These are phyloP conservation scores for Syngnathoides biaculeatus DNA, from an alignment of 2,113 vertebrate species.

Conservation along the genomic window DNA sequence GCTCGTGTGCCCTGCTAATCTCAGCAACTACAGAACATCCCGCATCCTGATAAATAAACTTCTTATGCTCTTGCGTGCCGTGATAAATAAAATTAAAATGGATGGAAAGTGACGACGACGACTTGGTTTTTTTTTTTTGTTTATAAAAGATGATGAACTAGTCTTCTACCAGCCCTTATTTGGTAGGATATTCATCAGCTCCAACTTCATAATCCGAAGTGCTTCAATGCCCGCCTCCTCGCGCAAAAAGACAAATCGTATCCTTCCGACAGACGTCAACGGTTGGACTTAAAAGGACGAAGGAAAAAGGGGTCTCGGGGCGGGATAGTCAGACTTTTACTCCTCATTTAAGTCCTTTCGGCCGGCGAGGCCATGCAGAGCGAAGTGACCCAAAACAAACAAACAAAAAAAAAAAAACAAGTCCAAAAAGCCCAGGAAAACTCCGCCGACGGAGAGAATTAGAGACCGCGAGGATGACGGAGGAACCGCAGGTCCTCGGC, in stretches of 20 bases:
- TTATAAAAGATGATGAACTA: conserved; percentile 42
- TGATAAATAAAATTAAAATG: not conserved
- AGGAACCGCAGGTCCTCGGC: conserved; percentile 39
- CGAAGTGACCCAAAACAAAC: conserved; percentile 35
- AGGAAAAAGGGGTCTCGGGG: not conserved
- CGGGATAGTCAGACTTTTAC: conserved; percentile 53
- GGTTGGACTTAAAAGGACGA: not conserved
- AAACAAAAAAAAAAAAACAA: conserved; percentile 24
- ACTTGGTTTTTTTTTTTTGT: not conserved
- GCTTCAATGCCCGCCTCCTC: conserved; percentile 41
- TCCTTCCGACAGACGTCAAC: conserved; percentile 1
- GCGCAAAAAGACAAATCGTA: conserved; percentile 23
- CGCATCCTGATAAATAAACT: not conserved
- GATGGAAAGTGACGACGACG: conserved; percentile 39
- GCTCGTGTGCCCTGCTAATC: conserved; percentile 18
- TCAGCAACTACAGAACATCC: not conserved
- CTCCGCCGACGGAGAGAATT: not conserved
- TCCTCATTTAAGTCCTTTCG: conserved; percentile 44
- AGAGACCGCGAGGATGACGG: conserved; percentile 41
- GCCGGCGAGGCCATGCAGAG: not conserved
- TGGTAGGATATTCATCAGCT: conserved; percentile 43
- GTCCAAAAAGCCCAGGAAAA: conserved; percentile 38
- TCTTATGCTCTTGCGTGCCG: conserved; percentile 5
- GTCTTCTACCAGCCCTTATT: conserved; percentile 70
- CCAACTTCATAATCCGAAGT: conserved; percentile 28